Evolutionary conservation across 2,888 invertebrate genomes (phyloP), one percentile per base, ranked within the genome.

Genomic region (Cryptus viduatorius): DNA sequence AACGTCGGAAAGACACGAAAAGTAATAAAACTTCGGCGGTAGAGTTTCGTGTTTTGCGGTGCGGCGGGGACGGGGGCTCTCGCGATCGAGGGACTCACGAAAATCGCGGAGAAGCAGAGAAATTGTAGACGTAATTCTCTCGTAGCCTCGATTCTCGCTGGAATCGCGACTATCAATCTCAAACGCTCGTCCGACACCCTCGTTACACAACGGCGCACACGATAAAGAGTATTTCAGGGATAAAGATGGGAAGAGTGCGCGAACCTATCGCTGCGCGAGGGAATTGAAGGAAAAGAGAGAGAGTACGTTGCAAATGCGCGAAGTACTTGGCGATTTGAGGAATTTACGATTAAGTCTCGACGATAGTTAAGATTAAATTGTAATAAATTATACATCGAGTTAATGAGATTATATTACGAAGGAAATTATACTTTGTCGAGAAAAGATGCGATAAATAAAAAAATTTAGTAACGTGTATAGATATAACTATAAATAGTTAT

Each of bases 161-260:
- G 67, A 80, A 80, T 75, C 75, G 73, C 73, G 80, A 68, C 80
- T 80, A 75, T 86, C 73, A 69, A 85, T 85, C 79, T 85, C 76
- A 83, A 83, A 82, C 79, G 83, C 75, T 72, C 78, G 81, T 79
- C 77, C 68, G 80, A 56, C 68, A 67, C 67, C 68, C 73, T 69
- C 68, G 67, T 73, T 73, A 73, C 56, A 59, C 73, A 80, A 73
- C 73, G 73, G 56, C 67, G 73, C 67, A 46, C 73, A 59, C 73
- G 59, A 73, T 72, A 67, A 65, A 72, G 72, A 79, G 64, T 64
- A 71, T 53, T 71, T 71, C 64, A 71, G 64, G 71, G 64, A 71
- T 71, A 64, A 71, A 69, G 37, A 53, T 19, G 48, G 8, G 73
- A 65, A 56, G 83, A 78, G 71, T 76, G 69, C 31, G 14, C 42